Conservation (phyloP, 2,113 vertebrate genomes). For the Eira barbara region DNA sequence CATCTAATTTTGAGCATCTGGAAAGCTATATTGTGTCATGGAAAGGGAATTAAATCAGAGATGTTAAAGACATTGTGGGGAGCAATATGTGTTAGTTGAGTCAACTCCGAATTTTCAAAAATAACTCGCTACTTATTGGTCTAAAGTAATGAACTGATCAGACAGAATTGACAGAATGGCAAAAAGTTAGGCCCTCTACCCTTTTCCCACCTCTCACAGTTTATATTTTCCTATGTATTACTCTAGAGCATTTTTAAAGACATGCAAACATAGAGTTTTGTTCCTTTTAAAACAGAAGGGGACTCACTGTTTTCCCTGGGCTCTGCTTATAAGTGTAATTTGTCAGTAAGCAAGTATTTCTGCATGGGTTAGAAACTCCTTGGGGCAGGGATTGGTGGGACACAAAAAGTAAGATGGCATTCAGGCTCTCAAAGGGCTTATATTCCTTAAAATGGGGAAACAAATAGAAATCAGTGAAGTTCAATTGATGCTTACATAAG, state of each 20-base stretch:
- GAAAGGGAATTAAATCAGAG: background rate
- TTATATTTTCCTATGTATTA: background rate
- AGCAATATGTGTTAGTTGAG: background rate
- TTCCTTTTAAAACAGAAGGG: background rate
- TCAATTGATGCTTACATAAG: background rate
- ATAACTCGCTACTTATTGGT: background rate
- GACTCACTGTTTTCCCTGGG: no score
- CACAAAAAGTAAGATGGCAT: background rate
- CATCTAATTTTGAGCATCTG: background rate
- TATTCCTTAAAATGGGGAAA: background rate
- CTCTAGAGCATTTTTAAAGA: background rate
- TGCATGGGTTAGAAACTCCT: background rate
- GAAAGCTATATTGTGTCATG: background rate
- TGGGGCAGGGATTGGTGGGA: background rate
- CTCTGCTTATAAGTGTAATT: background rate
- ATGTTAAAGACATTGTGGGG: background rate
- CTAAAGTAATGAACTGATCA: background rate
- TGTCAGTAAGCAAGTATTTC: background rate
- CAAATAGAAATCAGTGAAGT: background rate
- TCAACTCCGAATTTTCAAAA: background rate
- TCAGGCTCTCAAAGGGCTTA: background rate
- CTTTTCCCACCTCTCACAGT: background rate
- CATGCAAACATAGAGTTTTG: background rate
- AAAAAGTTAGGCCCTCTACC: background rate
- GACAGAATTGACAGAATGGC: background rate